A percentile compares a stretch with the other conserved stretches of the same genome.
Conservation (phyloP, 2,888 invertebrate genomes). For the Acronicta alni region DNA sequence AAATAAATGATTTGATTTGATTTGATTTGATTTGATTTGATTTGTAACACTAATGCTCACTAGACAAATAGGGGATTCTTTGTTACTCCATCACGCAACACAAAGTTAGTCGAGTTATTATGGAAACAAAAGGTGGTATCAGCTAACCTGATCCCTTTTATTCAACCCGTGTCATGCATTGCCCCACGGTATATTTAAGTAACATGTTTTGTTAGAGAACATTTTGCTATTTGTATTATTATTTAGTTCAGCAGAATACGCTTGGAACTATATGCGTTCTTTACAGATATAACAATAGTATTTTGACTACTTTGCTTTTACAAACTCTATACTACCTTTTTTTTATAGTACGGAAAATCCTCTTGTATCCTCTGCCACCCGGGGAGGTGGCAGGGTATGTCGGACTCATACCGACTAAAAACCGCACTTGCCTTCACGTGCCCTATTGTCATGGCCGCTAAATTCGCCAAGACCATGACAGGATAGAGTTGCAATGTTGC, state of each 20-base stretch:
- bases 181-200: conserved; percentile 43
- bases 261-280: neutral
- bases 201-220: conserved; percentile 41
- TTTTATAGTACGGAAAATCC: too few species aligned
- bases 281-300: neutral
- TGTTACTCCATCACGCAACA: conserved; percentile 69
- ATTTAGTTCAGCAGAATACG: conserved; percentile 7
- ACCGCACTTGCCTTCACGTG: too few species aligned
- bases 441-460: too few species aligned
- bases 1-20: too few species aligned
- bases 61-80: conserved; percentile 71
- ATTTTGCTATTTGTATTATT: conserved; percentile 12
- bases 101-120: conserved; percentile 63
- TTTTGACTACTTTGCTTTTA: neutral
- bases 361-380: too few species aligned
- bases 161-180: conserved; percentile 51
- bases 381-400: too few species aligned
- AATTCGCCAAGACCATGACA: too few species aligned
- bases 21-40: too few species aligned
- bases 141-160: conserved; percentile 52
- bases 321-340: neutral
- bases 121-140: conserved; percentile 59
- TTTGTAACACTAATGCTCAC: conserved; percentile 61
- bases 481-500: too few species aligned
- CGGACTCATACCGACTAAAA: too few species aligned